Base-by-base conservation (phyloP, 1,140 invertebrate species). In the Helicoverpa armigera region DNA sequence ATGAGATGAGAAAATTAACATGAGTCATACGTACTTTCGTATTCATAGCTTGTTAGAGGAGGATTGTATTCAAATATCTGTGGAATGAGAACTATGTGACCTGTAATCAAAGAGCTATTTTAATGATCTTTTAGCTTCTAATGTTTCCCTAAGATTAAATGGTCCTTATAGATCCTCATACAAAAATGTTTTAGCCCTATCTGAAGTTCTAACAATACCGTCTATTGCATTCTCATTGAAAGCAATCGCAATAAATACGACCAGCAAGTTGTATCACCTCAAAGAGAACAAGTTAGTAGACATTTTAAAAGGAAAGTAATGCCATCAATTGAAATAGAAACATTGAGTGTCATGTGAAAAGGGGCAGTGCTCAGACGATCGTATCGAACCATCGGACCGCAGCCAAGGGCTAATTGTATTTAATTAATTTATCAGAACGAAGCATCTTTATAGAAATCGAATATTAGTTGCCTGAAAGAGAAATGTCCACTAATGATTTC, bases 281-380 rank as follows among this genome's bases (percentile, higher is more conserved):
- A 60, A 35, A 43, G 16, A 16, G 31, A 18, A 48, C 16, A 67
- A 67, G 3, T 51, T 75, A 50, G 43, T 51, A 48, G 43, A 63
- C 58, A 63, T 75, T 61, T 51, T 61, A 75, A 75, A 74, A 60
- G 54, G 10, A 61, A 75, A 75, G 73, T 23, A 61, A 75, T 58
- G 13, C 60, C 74, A 63, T 77, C 60, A 65, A 83, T 81, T 72
- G 77, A 53, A 79, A 79, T 60, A 84, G 83, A 80, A 63, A 78
- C 74, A 76, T 87, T 88, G 87, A 85, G 85, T 75, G 84, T 78
- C 90, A 89, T 92, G 90, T 89, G 89, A 91, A 92, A 89, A 86
- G 87, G 82, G 86, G 58, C 58, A 23, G 50, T 77, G 79, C 75
- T 83, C 88, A 87, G 86, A 89, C 86, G 82, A 83, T 83, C 69